phyloP scores from a whole-genome alignment of 2,113 vertebrate species.

The Haliaeetus leucogaster region DNA sequence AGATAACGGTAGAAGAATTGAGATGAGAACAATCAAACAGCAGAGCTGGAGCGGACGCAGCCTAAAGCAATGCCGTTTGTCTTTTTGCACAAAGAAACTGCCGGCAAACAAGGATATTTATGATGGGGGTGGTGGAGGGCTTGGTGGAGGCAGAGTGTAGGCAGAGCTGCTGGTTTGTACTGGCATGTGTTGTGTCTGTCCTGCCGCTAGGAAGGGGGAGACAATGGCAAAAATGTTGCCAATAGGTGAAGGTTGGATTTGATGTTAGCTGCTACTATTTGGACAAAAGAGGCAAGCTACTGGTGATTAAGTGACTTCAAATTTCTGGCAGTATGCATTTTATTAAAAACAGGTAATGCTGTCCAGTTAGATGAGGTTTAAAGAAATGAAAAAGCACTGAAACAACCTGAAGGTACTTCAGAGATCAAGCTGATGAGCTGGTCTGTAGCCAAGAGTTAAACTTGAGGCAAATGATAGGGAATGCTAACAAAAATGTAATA shows the following conservation, averaged over 20 bases:
- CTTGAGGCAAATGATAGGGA: neutral
- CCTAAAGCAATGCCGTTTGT: neutral
- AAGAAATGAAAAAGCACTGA: neutral
- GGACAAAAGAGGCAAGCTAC: neutral
- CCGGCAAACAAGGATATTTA: neutral
- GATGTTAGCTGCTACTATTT: neutral
- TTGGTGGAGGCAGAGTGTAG: neutral
- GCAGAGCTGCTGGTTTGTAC: neutral
- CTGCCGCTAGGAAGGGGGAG: neutral
- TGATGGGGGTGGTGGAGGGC: neutral
- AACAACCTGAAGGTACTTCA: neutral
- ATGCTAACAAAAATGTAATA: neutral
- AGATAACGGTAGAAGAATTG: neutral
- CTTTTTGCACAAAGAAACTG: neutral
- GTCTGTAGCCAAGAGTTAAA: neutral
- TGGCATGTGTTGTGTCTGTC: neutral
- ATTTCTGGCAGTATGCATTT: neutral
- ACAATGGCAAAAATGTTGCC: neutral
- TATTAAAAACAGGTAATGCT: neutral
- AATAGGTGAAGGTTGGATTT: neutral
- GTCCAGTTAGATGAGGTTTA: neutral
- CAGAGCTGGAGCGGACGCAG: rapidly evolving
- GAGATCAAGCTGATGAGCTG: neutral
- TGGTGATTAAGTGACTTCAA: neutral
- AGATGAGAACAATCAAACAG: neutral